Evolutionary conservation across 1,140 invertebrate genomes (phyloP), one percentile per base, ranked within the genome.

Genomic region (Nymphalis io): DNA sequence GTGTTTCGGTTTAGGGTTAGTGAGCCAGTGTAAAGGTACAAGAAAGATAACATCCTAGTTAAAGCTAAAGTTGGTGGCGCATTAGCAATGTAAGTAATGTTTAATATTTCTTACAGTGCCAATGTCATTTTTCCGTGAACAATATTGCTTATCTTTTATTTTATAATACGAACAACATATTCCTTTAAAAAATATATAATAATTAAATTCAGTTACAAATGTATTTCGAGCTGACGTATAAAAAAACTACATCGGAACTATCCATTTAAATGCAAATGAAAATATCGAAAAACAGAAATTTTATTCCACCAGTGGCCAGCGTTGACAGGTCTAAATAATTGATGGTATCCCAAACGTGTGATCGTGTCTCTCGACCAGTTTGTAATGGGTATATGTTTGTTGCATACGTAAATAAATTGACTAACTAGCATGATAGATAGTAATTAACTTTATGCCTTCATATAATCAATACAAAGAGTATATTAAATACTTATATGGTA

Each of bases 311-410:
- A 23, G 51, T 53, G 55, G 61, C 61, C 38, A 33, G 13, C 42
- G 68, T 39, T 70, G 68, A 70, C 68, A 65, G 21, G 27, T 55
- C 60, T 70, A 70, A 70, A 70, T 70, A 70, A 70, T 64, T 64
- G 68, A 70, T 70, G 15, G 68, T 57, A 39, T 70, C 68, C 68
- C 68, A 53, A 58, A 58, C 58, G 62, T 58, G 68, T 59, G 68
- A 70, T 70, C 58, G 61, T 48, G 48, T 60, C 46, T 15, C 38
- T 39, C 48, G 44, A 51, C 39, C 40, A 60, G 42, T 4, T 21
- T 12, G 51, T 55, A 55, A 27, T 55, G 51, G 51, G 18, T 53
- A 53, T 55, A 2, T 51, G 18, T 63, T 63, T 58, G 53, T 63
- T 18, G 42, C 33, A 48, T 59, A 59, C 27, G 39, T 33, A 57